Conservation (phyloP, 2,113 vertebrate species). For the Callionymus lyra region DNA sequence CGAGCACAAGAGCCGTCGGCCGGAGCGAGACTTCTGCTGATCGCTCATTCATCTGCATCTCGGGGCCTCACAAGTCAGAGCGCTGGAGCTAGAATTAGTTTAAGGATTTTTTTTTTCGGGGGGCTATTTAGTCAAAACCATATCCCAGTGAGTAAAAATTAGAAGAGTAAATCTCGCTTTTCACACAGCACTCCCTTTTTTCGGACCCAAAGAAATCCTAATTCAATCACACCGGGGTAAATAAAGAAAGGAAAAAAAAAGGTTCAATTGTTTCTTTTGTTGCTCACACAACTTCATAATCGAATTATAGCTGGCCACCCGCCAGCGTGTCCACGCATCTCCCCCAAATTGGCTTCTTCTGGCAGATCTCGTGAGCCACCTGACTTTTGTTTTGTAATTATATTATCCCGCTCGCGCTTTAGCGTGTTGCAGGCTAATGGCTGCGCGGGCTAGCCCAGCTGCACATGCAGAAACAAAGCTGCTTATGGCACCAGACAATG, state of each 20-base stretch:
- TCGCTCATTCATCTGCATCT: conserved; percentile 34
- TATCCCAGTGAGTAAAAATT: conserved; percentile 56
- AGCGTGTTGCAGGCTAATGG: conserved; percentile 61
- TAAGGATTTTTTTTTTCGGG: conserved; percentile 28
- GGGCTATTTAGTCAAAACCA: conserved; percentile 30
- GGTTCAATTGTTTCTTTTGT: conserved; percentile 67
- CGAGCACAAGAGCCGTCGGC: conserved; percentile 42
- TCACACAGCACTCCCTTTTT: conserved; percentile 39
- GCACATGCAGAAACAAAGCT: conserved; percentile 71
- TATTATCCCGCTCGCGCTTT: conserved; percentile 63
- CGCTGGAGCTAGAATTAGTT: conserved; percentile 13
- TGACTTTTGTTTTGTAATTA: conserved; percentile 72
- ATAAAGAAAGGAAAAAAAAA: conserved; percentile 54
- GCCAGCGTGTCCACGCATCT: conserved; percentile 50
- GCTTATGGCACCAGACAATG: conserved; percentile 65
- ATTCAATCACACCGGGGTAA: conserved; percentile 57
- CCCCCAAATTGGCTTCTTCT: conserved; percentile 46
- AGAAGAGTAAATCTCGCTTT: conserved; percentile 64
- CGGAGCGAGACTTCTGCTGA: conserved; percentile 15
- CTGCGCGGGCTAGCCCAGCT: conserved; percentile 61
- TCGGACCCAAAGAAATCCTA: conserved; percentile 44
- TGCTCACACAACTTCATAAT: conserved; percentile 66
- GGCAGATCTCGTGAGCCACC: conserved; percentile 55
- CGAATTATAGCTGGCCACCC: conserved; percentile 66
- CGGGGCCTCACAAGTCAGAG: conserved; percentile 38